A percentile compares a stretch with the other conserved stretches of the same genome.
Evolutionary conservation across 2,888 invertebrate species (phyloP).

Genomic region (Athalia circularis): DNA sequence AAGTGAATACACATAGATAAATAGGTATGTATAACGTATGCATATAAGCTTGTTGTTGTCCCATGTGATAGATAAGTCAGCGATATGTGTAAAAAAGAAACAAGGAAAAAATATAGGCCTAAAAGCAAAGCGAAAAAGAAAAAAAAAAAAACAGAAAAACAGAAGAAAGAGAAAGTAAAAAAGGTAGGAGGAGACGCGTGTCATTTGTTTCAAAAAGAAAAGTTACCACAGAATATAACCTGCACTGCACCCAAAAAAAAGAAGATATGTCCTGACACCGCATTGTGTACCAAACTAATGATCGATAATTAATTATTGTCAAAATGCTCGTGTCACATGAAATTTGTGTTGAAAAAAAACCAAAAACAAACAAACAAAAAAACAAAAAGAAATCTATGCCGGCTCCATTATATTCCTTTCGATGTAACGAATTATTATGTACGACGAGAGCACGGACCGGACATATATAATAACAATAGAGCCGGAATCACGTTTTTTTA

Average conservation of each 20-base stretch:
- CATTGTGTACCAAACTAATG: neutral
- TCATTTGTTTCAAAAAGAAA: conserved; percentile 13
- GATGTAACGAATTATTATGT: too few species aligned
- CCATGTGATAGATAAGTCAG: neutral
- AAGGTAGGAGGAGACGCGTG: conserved; percentile 16
- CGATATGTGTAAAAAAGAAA: neutral
- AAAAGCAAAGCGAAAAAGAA: neutral
- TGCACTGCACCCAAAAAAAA: neutral
- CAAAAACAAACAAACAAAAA: too few species aligned
- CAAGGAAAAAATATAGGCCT: neutral
- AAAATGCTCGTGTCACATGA: neutral
- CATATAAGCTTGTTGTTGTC: too few species aligned
- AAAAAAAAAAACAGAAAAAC: neutral
- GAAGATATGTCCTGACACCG: neutral
- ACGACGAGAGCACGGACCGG: too few species aligned
- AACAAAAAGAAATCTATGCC: neutral
- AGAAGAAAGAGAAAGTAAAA: neutral
- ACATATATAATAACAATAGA: too few species aligned
- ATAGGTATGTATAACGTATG: too few species aligned
- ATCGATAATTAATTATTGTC: conserved; percentile 17
- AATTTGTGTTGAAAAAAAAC: neutral
- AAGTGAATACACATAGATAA: too few species aligned
- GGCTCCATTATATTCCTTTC: too few species aligned
- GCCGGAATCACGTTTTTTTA: neutral
- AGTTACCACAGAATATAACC: neutral